These are phyloP conservation scores for Chlorodrepanis virens DNA, from an alignment of 2,113 vertebrate genomes.

Conservation along the genomic window DNA sequence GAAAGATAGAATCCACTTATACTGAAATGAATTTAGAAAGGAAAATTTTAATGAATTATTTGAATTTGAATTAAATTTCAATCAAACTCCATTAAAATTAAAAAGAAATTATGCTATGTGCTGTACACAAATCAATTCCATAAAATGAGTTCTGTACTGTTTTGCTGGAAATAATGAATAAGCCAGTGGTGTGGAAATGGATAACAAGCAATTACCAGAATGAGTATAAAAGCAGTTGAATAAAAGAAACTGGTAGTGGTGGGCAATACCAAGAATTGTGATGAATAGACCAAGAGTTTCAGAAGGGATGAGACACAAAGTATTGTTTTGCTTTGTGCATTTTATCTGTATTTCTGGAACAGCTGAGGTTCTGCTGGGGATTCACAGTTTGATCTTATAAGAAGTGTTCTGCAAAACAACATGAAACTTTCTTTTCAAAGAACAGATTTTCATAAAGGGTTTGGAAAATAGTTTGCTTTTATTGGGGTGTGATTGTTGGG, in stretches of 20 bases:
- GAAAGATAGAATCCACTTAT: not conserved
- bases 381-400: conserved; percentile 27
- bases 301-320: conserved; percentile 28
- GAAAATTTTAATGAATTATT: not conserved
- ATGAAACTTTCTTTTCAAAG: not conserved
- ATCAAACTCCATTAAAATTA: not conserved
- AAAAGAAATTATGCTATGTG: not conserved
- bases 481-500: not conserved
- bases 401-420: not conserved
- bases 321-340: conserved; percentile 38
- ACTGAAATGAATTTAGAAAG: not conserved
- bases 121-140: not conserved
- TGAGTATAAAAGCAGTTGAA: conserved; percentile 41
- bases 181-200: conserved; percentile 10
- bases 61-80: not conserved
- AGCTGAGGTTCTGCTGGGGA: conserved; percentile 35
- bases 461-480: not conserved
- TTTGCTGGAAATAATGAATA: conserved; percentile 40
- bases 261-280: conserved; percentile 37
- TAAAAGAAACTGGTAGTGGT: conserved; percentile 51
- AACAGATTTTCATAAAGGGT: not conserved
- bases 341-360: conserved; percentile 53
- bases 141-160: not conserved
- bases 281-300: conserved; percentile 45
- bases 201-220: conserved; percentile 48